A percentile compares a stretch with the other conserved stretches of the same genome.
phyloP scores from a whole-genome alignment of 2,888 invertebrate species.

The Uloborus plumipes region DNA sequence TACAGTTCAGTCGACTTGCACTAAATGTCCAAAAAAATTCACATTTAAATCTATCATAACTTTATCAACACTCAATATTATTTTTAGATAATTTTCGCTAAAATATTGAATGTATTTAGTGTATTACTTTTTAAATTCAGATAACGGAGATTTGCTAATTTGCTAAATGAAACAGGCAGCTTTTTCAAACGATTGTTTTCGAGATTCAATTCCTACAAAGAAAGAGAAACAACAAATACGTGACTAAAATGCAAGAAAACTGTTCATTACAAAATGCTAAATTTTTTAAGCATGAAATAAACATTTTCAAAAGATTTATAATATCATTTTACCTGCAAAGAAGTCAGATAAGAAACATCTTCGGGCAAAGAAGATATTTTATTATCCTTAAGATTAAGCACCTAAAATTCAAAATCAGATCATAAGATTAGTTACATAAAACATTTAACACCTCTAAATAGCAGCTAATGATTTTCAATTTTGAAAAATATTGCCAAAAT shows the following conservation, averaged over 20 bases:
- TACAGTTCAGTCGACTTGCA: too few species aligned
- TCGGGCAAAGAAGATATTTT: conserved; percentile 79
- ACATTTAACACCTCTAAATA: too few species aligned
- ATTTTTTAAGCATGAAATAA: not conserved
- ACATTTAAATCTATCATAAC: too few species aligned
- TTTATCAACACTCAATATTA: too few species aligned
- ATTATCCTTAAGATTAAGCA: conserved; percentile 83
- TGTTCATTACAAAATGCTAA: too few species aligned
- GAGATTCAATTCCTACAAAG: conserved; percentile 75
- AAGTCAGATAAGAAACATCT: conserved; percentile 77
- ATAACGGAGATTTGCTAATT: conserved; percentile 76
- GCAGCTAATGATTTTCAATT: not conserved
- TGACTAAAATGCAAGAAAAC: too few species aligned
- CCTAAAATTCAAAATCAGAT: conserved; percentile 73
- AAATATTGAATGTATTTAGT: not conserved
- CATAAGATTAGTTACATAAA: too few species aligned
- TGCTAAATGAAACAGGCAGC: conserved; percentile 78
- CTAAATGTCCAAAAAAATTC: too few species aligned
- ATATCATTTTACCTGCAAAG: conserved; percentile 74
- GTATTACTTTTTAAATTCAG: conserved; percentile 75
- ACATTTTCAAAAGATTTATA: not conserved
- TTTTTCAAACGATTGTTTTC: conserved; percentile 80
- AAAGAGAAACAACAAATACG: not conserved
- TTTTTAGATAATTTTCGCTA: too few species aligned
- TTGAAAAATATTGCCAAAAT: not conserved